Evolutionary conservation across 1,140 invertebrate genomes (phyloP).

Genomic region (Sitodiplosis mosellana): DNA sequence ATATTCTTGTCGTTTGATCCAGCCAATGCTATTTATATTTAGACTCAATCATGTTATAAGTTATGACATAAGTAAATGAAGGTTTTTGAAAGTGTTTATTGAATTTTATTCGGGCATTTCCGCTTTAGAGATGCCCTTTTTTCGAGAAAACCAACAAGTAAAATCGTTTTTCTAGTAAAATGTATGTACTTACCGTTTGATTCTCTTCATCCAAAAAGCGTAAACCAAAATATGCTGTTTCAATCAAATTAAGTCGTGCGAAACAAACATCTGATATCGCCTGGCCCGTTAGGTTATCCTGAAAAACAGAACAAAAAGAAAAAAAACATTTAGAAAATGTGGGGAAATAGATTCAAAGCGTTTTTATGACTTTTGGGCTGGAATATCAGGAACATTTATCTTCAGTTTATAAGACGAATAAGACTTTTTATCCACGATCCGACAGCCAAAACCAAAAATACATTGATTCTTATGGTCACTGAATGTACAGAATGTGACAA

Average conservation of each 20-base stretch:
- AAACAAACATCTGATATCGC: slow-evolving; percentile 73
- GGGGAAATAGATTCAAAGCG: no score
- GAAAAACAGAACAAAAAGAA: slow-evolving; percentile 32
- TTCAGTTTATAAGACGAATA: no score
- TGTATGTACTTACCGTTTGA: slow-evolving; percentile 53
- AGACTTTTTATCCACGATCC: no score
- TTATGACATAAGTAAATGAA: background rate
- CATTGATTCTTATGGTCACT: no score
- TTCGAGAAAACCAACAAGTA: no score
- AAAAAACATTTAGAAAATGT: slow-evolving; percentile 1
- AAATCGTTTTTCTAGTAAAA: background rate
- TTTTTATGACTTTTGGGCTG: no score
- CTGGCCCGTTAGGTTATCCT: slow-evolving; percentile 70
- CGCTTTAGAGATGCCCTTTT: no score
- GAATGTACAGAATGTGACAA: no score
- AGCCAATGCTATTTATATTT: slow-evolving; percentile 68
- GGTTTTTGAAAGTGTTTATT: no score
- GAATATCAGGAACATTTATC: no score
- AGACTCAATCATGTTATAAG: slow-evolving; percentile 3
- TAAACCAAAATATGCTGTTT: slow-evolving; percentile 84
- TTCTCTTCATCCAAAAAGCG: slow-evolving; percentile 72
- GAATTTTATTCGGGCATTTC: no score
- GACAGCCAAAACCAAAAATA: no score
- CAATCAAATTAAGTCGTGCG: slow-evolving; percentile 72
- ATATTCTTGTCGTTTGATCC: slow-evolving; percentile 64